Evolutionary conservation across 2,888 invertebrate species (phyloP).

Genomic region (Argynnis bischoffii): DNA sequence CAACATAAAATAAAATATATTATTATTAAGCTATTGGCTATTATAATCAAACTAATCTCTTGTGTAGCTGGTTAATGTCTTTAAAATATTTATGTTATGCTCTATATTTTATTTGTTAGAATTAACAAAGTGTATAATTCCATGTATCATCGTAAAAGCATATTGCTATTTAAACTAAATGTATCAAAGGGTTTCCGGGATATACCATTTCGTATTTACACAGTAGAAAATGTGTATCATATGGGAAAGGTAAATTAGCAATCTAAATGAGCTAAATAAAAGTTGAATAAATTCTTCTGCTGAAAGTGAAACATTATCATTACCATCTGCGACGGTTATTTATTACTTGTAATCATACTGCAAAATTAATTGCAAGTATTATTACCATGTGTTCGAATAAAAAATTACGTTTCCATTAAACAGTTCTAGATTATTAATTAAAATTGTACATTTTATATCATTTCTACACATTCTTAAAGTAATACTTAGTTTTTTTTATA

Average conservation of each 20-base stretch:
- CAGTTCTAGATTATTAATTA: background rate
- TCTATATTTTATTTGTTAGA: too few species aligned
- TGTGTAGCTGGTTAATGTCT: too few species aligned
- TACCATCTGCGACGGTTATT: constrained; percentile 32
- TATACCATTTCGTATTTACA: background rate
- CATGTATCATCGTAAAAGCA: too few species aligned
- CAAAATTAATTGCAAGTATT: constrained; percentile 28
- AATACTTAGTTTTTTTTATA: background rate
- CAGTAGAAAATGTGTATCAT: constrained; percentile 5
- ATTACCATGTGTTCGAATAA: constrained; percentile 17
- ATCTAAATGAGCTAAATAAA: constrained; percentile 29
- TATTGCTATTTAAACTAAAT: too few species aligned
- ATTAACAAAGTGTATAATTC: too few species aligned
- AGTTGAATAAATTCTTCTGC: constrained; percentile 25
- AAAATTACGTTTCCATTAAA: constrained; percentile 8
- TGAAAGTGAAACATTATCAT: constrained; percentile 23
- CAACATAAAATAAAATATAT: background rate
- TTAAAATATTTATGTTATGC: too few species aligned
- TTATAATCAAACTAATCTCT: too few species aligned
- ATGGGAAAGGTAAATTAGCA: constrained; percentile 24
- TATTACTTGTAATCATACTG: constrained; percentile 30
- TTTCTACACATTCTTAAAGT: background rate
- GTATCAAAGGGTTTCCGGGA: too few species aligned
- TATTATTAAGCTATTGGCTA: too few species aligned
- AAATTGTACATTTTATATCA: background rate